phyloP scores from a whole-genome alignment of 2,797 vertebrate genomes.

The Anguilla obscura region DNA sequence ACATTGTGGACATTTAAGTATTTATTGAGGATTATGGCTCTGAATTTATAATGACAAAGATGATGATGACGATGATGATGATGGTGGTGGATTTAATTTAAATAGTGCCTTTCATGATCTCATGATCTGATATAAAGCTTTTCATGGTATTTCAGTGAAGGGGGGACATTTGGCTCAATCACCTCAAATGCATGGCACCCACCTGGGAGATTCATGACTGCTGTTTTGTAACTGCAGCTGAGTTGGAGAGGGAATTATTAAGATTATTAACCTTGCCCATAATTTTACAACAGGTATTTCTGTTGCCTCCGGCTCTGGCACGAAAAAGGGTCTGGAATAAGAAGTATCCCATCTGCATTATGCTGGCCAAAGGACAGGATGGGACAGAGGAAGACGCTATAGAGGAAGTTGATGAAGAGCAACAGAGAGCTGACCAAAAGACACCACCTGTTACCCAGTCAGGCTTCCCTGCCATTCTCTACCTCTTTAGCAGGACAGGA shows the following conservation, averaged over 20 bases:
- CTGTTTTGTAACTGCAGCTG: not conserved
- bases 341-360: slow-evolving; percentile 88
- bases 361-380: slow-evolving; percentile 53
- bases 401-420: slow-evolving; percentile 35
- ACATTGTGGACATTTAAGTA: not conserved
- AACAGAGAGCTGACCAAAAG: slow-evolving; percentile 30
- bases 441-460: slow-evolving; percentile 28
- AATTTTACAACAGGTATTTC: slow-evolving; percentile 72
- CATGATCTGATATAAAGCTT: not conserved
- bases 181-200: not conserved
- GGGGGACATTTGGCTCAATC: not conserved
- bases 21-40: not conserved
- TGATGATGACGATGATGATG: not conserved
- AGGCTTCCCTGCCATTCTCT: slow-evolving; percentile 64
- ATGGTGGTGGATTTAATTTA: not conserved
- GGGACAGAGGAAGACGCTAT: slow-evolving; percentile 30
- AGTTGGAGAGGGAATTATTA: not conserved
- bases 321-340: slow-evolving; percentile 87
- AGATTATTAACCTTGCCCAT: not conserved
- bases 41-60: not conserved
- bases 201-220: not conserved
- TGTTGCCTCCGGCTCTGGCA: slow-evolving; percentile 79
- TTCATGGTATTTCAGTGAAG: not conserved
- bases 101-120: not conserved
- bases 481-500: slow-evolving; percentile 84